Base-by-base conservation (phyloP, 2,797 vertebrate genomes). In the Onychomys leucogaster region DNA sequence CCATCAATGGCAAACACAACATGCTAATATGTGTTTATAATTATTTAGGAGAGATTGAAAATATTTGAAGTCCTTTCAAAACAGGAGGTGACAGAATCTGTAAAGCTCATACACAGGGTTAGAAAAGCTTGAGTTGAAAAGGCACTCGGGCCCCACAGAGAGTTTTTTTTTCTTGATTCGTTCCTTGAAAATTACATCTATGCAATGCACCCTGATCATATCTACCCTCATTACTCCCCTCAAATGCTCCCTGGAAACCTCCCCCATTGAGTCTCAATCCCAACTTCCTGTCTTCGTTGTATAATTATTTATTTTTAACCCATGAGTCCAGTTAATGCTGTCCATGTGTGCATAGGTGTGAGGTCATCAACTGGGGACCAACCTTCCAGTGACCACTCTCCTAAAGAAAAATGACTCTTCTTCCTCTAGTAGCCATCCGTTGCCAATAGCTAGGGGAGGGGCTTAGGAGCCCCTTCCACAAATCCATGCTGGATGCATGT, bases 121-220 rank as follows among this genome's bases (percentile, higher is more conserved):
- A 46, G 91, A 59, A 95, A 90, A 86, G 10, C 43, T 94, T 77
- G 55, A 52, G 16, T 52, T 52, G 84, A 77, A 90, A 91, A 93
- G 16, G 2, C 10, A 55, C 25, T 27, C 78, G 95, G 23, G 49
- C 34, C 25, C 37, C 19, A 46, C 41, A 14, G 29, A 94, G 67
- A 78, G 89, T 34, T 86, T 32, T 23, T 49, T 46, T 82, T 76
- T 34, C 32, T 55, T n/a, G 2, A 46, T 76, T 46, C n/a, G 9
- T 80, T 80, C 29, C 19, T n/a, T 67, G 9, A 67, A 67, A 52
- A 67, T n/a, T 67, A 34, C 41, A 67, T 85, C 1, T 67, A 85
- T 67, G 4, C 3, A 25, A 16, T 4, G 19, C 21, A n/a, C 43
- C 43, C 25, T 46, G 2, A 2, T 67, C 32, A n/a, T 23, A 49